Percentiles rank a stretch among this genome's conserved stretches.
These are phyloP conservation scores for Eristalis intricaria DNA, from an alignment of 2,888 invertebrate species.

Conservation along the genomic window DNA sequence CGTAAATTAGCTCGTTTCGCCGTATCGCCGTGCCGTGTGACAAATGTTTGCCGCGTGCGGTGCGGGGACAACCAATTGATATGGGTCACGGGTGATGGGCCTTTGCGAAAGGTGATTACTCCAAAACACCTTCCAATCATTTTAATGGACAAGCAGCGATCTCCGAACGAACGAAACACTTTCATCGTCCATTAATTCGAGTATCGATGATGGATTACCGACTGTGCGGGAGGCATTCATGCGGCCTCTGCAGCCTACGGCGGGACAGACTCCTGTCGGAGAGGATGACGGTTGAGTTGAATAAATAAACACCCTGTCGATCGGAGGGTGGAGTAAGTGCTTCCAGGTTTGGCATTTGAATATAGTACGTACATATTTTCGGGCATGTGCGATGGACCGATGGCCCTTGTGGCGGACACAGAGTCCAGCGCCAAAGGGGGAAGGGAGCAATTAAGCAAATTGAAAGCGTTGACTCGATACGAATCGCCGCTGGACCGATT, in stretches of 20 bases:
- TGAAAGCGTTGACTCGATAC: slow-evolving; percentile 65
- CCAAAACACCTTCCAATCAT: slow-evolving; percentile 61
- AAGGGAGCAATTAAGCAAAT: slow-evolving; percentile 69
- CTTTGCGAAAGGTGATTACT: slow-evolving; percentile 45
- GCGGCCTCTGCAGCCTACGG: neutral
- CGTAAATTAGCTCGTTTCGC: slow-evolving; percentile 44
- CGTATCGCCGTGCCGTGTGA: neutral
- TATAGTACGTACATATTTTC: slow-evolving; percentile 9
- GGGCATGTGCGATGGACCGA: neutral
- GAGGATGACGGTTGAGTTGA: neutral
- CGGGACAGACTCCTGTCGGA: neutral
- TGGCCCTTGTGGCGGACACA: slow-evolving; percentile 7
- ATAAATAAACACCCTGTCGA: slow-evolving; percentile 54
- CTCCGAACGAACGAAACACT: slow-evolving; percentile 51
- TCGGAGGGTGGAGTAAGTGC: slow-evolving; percentile 27
- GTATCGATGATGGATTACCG: slow-evolving; percentile 63
- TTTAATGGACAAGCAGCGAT: slow-evolving; percentile 60
- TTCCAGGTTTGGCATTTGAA: slow-evolving; percentile 38
- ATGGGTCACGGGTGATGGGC: slow-evolving; percentile 57
- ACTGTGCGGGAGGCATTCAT: neutral
- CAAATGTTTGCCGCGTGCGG: neutral
- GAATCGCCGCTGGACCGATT: slow-evolving; percentile 65
- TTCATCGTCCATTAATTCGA: slow-evolving; percentile 63
- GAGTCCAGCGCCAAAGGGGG: slow-evolving; percentile 29
- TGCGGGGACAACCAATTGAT: slow-evolving; percentile 35